Evolutionary conservation across 2,797 vertebrate genomes (phyloP), one percentile per base, ranked within the genome.

Genomic region (Sebastes alutus): DNA sequence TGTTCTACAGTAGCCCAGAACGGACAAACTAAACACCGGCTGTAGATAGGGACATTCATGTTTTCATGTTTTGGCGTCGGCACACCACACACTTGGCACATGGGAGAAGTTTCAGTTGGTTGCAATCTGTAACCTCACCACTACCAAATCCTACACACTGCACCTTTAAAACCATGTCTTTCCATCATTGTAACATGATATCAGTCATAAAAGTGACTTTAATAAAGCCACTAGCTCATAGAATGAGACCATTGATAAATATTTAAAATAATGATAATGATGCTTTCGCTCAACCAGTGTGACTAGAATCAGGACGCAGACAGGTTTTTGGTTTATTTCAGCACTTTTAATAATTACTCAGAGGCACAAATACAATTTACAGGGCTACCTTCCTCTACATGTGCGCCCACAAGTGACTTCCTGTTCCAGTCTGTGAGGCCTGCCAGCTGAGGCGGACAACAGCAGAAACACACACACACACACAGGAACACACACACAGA

Each of bases 321-420:
- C 30, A 10, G 0, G 9, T 56, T 18, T 2, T 1, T n/a, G 18
- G 32, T 78, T 80, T 87, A 82, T 76, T 92, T 93, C 84, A 95
- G 91, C 86, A 93, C 81, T 94, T 96, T 95, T 94, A 95, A 93
- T 95, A 82, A 88, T 95, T 92, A 94, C 88, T 94, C 79, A 92
- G 93, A 96, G 95, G 95, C 94, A 96, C 94, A 94, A 84, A 91
- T 92, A 93, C 88, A 89, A 82, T 86, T 90, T 90, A 92, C 91
- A 94, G 91, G 91, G 86, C 87, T 93, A 92, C 64, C 65, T 80
- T 92, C 83, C 60, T 79, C 90, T 93, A 87, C 5, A 72, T 75
- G 52, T 90, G 84, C 38, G 38, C 85, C 72, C 88, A 91, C 74
- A 82, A 77, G 75, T 73, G 82, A 91, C 82, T 81, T 87, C 83